A percentile compares a stretch with the other conserved stretches of the same genome.
Conservation (phyloP, 2,113 vertebrate species). For the Lethenteron reissneri region DNA sequence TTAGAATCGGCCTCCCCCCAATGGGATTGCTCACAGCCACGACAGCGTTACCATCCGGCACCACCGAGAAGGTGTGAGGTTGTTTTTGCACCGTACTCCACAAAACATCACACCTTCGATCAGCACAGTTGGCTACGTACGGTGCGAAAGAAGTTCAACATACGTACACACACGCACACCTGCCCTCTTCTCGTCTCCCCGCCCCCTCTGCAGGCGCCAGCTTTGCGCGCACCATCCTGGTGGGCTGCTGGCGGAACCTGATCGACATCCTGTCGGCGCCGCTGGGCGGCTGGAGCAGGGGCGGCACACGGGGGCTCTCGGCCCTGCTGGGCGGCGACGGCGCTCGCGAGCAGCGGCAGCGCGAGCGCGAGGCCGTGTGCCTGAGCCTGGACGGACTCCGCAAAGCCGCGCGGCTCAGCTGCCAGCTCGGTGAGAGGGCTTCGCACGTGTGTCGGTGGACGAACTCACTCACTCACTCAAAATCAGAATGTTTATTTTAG, state of each 20-base stretch:
- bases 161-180: too few relatives aligned
- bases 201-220: slow-evolving; percentile 31
- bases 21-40: too few relatives aligned
- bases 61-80: too few relatives aligned
- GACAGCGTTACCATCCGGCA: too few relatives aligned
- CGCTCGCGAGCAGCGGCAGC: slow-evolving; percentile 66
- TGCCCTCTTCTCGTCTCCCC: too few relatives aligned
- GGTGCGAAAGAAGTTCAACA: too few relatives aligned
- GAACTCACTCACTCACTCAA: background rate
- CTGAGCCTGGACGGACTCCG: slow-evolving; percentile 73
- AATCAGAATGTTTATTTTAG: too few relatives aligned
- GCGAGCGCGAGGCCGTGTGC: slow-evolving; percentile 73
- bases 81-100: too few relatives aligned
- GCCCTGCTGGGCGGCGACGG: slow-evolving; percentile 60
- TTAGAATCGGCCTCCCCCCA: too few relatives aligned
- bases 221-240: slow-evolving; percentile 71
- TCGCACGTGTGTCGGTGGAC: background rate
- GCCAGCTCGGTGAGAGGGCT: slow-evolving; percentile 40
- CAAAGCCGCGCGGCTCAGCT: slow-evolving; percentile 73
- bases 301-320: slow-evolving; percentile 57
- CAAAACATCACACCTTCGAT: too few relatives aligned
- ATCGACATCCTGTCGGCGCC: slow-evolving; percentile 77
- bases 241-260: slow-evolving; percentile 86
- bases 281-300: slow-evolving; percentile 69
- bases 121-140: too few relatives aligned